Percentiles rank a stretch among this genome's conserved stretches.
Conservation (phyloP, 1,140 invertebrate species). For the Mycetomoellerius zeteki region DNA sequence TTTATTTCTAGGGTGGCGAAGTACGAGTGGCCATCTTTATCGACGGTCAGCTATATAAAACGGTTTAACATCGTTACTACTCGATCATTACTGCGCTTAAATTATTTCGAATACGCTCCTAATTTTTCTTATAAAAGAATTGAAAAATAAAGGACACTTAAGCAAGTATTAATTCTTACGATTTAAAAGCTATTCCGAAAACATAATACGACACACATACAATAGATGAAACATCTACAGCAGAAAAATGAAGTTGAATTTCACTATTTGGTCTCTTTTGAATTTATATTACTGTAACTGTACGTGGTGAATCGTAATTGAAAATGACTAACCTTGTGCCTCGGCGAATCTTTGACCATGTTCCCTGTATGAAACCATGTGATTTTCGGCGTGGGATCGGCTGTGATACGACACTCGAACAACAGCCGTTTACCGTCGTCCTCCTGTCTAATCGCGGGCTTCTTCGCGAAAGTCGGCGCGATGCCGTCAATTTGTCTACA, state of each 20-base stretch:
- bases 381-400: slow-evolving; percentile 96
- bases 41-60: slow-evolving; percentile 92
- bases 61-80: not conserved
- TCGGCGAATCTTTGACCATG: slow-evolving; percentile 91
- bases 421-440: slow-evolving; percentile 98
- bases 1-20: slow-evolving; percentile 96
- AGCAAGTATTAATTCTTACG: not conserved
- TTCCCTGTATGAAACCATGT: slow-evolving; percentile 96
- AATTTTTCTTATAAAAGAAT: not conserved
- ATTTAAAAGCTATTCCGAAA: not conserved
- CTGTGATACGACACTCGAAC: slow-evolving; percentile 98
- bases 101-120: not conserved
- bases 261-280: not conserved
- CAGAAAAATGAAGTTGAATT: not conserved
- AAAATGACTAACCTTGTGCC: slow-evolving; percentile 91
- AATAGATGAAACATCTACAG: not conserved
- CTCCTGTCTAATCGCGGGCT: slow-evolving; percentile 98
- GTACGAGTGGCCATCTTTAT: slow-evolving; percentile 97
- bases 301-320: not conserved
- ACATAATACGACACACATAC: not conserved
- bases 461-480: slow-evolving; percentile 98
- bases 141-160: not conserved
- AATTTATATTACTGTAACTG: not conserved
- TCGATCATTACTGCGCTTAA: not conserved
- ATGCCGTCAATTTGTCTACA: slow-evolving; percentile 98